Base-by-base conservation (phyloP, 2,888 invertebrate genomes). In the Eupithecia inturbata region DNA sequence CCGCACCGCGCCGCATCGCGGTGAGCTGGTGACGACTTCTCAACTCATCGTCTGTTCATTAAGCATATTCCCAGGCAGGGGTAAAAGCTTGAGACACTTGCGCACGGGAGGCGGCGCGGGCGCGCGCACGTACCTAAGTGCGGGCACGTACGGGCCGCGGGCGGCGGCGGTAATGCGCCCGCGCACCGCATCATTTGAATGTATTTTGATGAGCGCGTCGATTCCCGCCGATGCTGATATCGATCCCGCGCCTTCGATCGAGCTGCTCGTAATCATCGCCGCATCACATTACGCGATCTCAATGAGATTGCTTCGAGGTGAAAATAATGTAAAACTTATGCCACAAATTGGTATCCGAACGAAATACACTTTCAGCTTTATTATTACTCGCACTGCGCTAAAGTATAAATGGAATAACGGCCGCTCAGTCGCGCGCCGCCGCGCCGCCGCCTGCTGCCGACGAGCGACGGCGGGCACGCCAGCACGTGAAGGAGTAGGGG, bases 101-200 rank as follows among this genome's bases (percentile, higher is more conserved):
- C n/a, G n/a, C 45, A 4, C 57, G 26, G 19, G 57, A 53, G 57
- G 45, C 26, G 31, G 53, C 70, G 45, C 67, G 63, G 57, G 33
- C 41, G 33, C 33, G 41, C 36, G 57, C 60, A 60, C 60, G 60
- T 60, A 28, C 28, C 60, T 9, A 10, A 9, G 64, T 7, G 64
- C 36, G 64, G 5, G 12, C 33, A 33, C 64, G 64, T 33, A 22
- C 28, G 28, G 19, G 28, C 31, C 28, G 31, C 16, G 7, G 33
- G 63, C 28, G 62, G 39, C 14, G 0, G 67, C 60, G 74, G 60
- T 63, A 67, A 77, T 74, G 76, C 73, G 76, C 77, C 76, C 60
- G 68, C 64, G 71, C 66, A 72, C 70, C 60, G 45, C 57, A 22
- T 22, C 79, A 79, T 80, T 78, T 79, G 81, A 81, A 82, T 79